Conservation (phyloP, 2,888 invertebrate species). For the Drosophila sordidula region DNA sequence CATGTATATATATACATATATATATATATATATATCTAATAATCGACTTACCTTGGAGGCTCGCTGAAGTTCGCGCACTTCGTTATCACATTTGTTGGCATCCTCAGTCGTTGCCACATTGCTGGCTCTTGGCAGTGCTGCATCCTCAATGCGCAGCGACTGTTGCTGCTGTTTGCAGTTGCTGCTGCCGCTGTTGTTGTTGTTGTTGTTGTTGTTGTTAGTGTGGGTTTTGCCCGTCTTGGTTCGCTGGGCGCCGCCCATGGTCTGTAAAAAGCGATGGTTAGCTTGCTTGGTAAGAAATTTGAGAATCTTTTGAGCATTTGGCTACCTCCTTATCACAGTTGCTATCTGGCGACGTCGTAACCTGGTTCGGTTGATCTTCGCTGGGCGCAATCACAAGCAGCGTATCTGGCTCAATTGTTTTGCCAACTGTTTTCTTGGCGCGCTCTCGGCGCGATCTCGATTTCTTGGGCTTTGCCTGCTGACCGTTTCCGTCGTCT, state of each 20-base stretch:
- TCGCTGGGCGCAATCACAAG: conserved; percentile 56
- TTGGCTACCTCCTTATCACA: conserved; percentile 71
- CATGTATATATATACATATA: no score
- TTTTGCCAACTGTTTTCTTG: conserved; percentile 62
- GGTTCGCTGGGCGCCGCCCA: conserved; percentile 59
- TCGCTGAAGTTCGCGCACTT: conserved; percentile 87
- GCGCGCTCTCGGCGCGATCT: conserved; percentile 67
- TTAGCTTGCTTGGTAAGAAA: neutral
- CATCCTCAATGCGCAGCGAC: conserved; percentile 86
- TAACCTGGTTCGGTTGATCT: conserved; percentile 43
- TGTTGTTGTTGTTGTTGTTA: conserved; percentile 15
- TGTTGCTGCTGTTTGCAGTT: conserved; percentile 69
- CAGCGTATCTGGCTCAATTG: conserved; percentile 47
- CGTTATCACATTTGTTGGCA: conserved; percentile 85
- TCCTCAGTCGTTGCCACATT: conserved; percentile 61
- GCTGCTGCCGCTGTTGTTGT: conserved; percentile 9
- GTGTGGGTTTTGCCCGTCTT: conserved; percentile 46
- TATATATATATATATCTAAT: neutral
- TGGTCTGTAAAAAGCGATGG: conserved; percentile 37
- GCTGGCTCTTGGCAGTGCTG: conserved; percentile 61
- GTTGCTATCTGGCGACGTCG: conserved; percentile 42
- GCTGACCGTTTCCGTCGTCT: conserved; percentile 64
- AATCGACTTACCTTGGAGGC: conserved; percentile 86
- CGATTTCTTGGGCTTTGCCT: conserved; percentile 61
- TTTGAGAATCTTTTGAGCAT: neutral